A percentile compares a stretch with the other conserved stretches of the same genome.
These are phyloP conservation scores for Eristalis pertinax DNA, from an alignment of 2,888 invertebrate species.

Conservation along the genomic window DNA sequence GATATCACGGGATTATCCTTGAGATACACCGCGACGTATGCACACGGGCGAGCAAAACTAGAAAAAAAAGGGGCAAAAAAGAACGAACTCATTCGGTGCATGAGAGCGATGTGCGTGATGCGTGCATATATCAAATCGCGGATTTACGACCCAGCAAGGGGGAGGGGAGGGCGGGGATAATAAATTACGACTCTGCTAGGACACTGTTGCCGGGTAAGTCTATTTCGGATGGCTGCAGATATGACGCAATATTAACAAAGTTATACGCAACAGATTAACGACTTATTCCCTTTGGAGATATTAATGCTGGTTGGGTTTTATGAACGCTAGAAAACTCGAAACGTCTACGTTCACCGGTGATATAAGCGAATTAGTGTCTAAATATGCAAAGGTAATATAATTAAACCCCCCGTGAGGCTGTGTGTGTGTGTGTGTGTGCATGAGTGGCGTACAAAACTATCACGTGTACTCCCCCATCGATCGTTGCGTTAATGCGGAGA, in stretches of 20 bases:
- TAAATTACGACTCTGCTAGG: conserved; percentile 23
- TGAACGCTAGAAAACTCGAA: background rate
- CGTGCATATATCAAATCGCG: conserved; percentile 36
- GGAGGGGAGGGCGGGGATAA: background rate
- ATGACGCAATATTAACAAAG: conserved; percentile 20
- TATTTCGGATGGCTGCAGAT: conserved; percentile 1
- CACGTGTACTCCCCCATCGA: background rate
- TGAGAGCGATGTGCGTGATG: conserved; percentile 16
- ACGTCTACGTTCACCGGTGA: background rate
- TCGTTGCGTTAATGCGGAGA: background rate
- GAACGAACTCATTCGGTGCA: background rate
- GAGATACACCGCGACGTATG: background rate
- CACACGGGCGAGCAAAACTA: background rate
- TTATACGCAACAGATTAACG: conserved; percentile 9
- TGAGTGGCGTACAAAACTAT: background rate
- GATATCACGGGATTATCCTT: conserved; percentile 11
- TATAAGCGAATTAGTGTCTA: background rate
- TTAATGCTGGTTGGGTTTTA: conserved; percentile 10
- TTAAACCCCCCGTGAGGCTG: background rate
- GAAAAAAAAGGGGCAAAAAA: background rate
- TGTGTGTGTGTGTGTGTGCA: too few relatives aligned
- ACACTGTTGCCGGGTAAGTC: conserved; percentile 26
- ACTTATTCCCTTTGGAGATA: background rate
- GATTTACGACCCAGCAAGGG: conserved; percentile 6
- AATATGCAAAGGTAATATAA: background rate